phyloP scores from a whole-genome alignment of 2,888 invertebrate species.

The Resseliella maxima region DNA sequence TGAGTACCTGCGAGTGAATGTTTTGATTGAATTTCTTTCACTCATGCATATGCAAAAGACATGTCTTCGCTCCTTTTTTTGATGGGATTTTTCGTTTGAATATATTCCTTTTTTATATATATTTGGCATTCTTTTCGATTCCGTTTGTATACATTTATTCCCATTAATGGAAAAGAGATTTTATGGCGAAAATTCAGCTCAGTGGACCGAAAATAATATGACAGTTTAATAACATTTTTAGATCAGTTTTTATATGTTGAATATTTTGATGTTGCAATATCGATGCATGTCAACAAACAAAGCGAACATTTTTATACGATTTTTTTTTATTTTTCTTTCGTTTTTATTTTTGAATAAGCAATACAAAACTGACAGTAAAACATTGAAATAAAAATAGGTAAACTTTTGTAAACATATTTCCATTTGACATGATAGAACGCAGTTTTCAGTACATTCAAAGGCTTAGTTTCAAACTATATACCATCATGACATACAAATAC shows the following conservation, averaged over 20 bases:
- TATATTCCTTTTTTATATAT: not conserved
- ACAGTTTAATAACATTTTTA: not conserved
- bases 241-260: not conserved
- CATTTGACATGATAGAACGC: not conserved
- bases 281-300: not conserved
- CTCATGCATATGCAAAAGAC: conserved; percentile 4
- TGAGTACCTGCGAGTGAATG: not conserved
- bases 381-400: too few species aligned
- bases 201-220: not conserved
- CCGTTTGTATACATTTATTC: not conserved
- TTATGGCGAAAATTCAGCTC: not conserved
- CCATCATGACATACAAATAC: not conserved
- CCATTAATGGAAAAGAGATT: not conserved
- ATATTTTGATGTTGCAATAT: not conserved
- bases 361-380: too few species aligned
- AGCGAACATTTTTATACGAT: too few species aligned
- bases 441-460: not conserved
- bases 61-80: not conserved
- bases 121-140: not conserved
- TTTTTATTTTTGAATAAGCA: too few species aligned
- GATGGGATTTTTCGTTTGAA: not conserved
- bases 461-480: too few species aligned
- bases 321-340: too few species aligned
- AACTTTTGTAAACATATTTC: too few species aligned
- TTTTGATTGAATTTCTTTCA: not conserved